These are phyloP conservation scores for Halcyon senegalensis DNA, from an alignment of 2,113 vertebrate species.

Conservation along the genomic window DNA sequence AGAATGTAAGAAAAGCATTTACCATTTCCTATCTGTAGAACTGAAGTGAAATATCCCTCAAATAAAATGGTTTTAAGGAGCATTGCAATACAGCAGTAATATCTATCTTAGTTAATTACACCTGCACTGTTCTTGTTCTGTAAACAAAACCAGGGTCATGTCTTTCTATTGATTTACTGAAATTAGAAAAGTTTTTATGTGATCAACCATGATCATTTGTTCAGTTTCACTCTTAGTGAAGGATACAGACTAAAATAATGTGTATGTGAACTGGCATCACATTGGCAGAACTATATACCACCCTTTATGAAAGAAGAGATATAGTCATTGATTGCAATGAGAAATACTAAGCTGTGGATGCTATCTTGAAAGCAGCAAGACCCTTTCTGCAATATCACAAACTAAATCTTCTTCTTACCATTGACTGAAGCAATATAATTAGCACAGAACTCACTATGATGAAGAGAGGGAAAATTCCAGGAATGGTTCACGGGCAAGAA, in stretches of 20 bases:
- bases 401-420: background rate
- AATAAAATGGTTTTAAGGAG: background rate
- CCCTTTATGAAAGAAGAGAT: background rate
- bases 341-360: background rate
- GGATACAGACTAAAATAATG: background rate
- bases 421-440: background rate
- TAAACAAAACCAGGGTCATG: background rate
- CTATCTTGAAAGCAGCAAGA: background rate
- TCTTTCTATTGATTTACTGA: background rate
- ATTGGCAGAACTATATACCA: background rate
- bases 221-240: background rate
- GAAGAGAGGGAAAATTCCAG: background rate
- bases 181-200: background rate
- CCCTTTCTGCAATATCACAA: background rate
- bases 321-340: background rate
- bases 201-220: background rate
- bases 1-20: background rate
- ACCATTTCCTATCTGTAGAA: background rate
- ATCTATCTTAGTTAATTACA: background rate
- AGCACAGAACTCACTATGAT: background rate
- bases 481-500: background rate
- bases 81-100: background rate
- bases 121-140: background rate
- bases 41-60: background rate
- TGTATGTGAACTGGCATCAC: accelerated